Evolutionary conservation across 2,797 vertebrate genomes (phyloP).

Genomic region (Momotus momota): DNA sequence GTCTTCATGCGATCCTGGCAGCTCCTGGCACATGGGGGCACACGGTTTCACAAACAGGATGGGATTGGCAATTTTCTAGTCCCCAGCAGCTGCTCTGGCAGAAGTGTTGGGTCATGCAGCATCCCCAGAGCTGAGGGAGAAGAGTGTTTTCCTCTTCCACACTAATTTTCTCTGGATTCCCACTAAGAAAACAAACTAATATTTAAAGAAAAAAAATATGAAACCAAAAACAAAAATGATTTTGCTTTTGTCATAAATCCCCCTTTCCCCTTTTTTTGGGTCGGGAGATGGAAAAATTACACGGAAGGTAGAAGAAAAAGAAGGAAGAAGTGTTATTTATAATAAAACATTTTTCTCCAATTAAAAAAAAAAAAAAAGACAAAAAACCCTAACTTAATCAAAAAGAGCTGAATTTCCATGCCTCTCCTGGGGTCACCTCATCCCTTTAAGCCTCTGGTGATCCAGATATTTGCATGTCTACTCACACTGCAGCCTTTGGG

Average conservation of each 20-base stretch:
- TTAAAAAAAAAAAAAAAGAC: background rate
- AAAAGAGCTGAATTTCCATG: background rate
- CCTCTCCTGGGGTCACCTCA: background rate
- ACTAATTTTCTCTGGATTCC: background rate
- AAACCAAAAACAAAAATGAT: background rate
- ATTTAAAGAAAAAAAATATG: background rate
- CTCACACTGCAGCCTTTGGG: background rate
- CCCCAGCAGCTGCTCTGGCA: background rate
- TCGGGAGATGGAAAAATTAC: background rate
- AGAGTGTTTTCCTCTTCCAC: background rate
- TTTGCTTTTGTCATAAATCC: background rate
- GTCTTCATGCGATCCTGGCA: rapidly evolving
- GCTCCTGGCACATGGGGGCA: background rate
- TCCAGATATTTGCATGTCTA: background rate
- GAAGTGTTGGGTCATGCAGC: background rate
- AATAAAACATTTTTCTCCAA: background rate
- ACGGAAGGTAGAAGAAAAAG: background rate
- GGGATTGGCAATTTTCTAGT: background rate
- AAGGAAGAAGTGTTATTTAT: background rate
- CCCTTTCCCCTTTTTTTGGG: background rate
- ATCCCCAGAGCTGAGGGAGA: background rate
- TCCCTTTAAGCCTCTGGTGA: background rate
- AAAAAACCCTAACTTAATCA: background rate
- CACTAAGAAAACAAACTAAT: background rate
- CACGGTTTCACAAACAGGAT: background rate